phyloP scores from a whole-genome alignment of 2,113 vertebrate species.

The Siniperca knerii region DNA sequence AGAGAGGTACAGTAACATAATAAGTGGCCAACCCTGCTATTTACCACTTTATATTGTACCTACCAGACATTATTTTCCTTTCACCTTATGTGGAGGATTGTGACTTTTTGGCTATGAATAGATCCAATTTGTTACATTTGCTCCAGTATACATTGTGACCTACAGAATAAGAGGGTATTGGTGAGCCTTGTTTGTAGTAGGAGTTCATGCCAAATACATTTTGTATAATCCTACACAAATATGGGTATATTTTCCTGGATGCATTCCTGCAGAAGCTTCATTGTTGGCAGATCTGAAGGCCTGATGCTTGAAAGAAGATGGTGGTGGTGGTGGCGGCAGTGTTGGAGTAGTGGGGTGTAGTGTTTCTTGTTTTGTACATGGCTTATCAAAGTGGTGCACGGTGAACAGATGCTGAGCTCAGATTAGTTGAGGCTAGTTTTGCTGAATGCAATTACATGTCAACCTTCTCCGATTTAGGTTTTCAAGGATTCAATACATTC shows the following conservation, averaged over 20 bases:
- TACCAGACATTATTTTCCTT: not conserved
- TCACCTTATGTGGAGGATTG: not conserved
- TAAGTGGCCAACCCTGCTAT: not conserved
- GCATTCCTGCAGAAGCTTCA: conserved; percentile 36
- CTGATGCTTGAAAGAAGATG: conserved; percentile 28
- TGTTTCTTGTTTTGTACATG: conserved; percentile 41
- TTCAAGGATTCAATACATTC: conserved; percentile 33
- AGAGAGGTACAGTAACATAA: not conserved
- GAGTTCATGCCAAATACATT: conserved; percentile 54
- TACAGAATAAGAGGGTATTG: not conserved
- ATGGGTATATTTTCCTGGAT: conserved; percentile 48
- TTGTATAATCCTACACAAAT: conserved; percentile 50
- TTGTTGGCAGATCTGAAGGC: conserved; percentile 53
- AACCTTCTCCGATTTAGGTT: conserved; percentile 60
- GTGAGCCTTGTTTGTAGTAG: conserved; percentile 16
- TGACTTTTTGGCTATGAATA: not conserved
- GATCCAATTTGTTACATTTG: not conserved
- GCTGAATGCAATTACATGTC: conserved; percentile 59
- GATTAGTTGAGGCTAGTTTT: conserved; percentile 57
- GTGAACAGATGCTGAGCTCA: conserved; percentile 60
- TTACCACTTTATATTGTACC: not conserved
- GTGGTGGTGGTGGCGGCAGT: conserved; percentile 18
- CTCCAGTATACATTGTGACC: conserved; percentile 5
- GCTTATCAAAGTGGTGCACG: conserved; percentile 45
- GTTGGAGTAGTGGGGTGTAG: conserved; percentile 14